Percentiles rank a stretch among this genome's conserved stretches.
These are phyloP conservation scores for Chlorodrepanis virens DNA, from an alignment of 2,113 vertebrate genomes.

Conservation along the genomic window DNA sequence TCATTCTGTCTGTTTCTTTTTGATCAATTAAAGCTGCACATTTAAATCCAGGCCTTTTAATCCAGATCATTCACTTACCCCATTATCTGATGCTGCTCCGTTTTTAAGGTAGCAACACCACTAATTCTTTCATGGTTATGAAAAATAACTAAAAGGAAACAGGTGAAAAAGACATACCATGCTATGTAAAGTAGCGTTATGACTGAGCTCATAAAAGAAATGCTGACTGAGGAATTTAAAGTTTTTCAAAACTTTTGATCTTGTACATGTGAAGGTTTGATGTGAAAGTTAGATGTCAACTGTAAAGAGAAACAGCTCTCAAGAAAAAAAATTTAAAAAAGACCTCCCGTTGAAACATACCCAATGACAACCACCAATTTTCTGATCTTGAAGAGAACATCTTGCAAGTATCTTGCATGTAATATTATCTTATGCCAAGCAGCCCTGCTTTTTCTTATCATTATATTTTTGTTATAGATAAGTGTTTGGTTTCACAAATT, in stretches of 20 bases:
- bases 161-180: neutral
- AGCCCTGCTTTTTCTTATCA: conserved; percentile 18
- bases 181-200: neutral
- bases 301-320: conserved; percentile 14
- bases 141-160: neutral
- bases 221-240: conserved; percentile 52
- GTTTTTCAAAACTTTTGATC: conserved; percentile 60
- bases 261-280: conserved; percentile 34
- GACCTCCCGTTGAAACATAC: conserved; percentile 6
- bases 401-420: neutral
- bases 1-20: neutral
- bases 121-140: neutral
- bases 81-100: neutral
- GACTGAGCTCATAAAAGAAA: conserved; percentile 35
- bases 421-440: conserved; percentile 25
- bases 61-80: neutral
- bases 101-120: neutral
- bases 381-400: conserved; percentile 41
- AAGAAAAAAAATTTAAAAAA: neutral
- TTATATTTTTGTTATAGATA: conserved; percentile 1
- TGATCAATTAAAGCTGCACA: neutral
- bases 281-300: conserved; percentile 33
- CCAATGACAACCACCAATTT: conserved; percentile 12
- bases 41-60: neutral
- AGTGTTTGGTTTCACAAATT: neutral